These are phyloP conservation scores for Periophthalmodon schlosseri DNA, from an alignment of 2,113 vertebrate species.

Conservation along the genomic window DNA sequence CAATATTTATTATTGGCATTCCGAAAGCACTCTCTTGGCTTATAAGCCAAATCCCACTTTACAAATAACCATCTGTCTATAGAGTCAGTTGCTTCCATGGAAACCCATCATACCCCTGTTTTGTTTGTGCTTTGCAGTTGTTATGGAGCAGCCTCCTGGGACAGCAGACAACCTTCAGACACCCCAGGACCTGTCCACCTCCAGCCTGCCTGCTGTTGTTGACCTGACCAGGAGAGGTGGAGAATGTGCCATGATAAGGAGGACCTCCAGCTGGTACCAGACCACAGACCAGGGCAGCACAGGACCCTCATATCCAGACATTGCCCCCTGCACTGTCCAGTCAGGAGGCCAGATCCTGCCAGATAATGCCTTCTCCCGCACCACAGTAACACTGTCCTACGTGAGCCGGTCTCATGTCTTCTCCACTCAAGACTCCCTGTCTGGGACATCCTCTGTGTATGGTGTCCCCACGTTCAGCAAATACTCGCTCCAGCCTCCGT, in stretches of 20 bases:
- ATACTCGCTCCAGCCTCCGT: slow-evolving; percentile 61
- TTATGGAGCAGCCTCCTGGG: slow-evolving; percentile 79
- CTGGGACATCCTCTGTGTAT: slow-evolving; percentile 57
- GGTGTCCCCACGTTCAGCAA: slow-evolving; percentile 63
- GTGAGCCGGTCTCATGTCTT: slow-evolving; percentile 79
- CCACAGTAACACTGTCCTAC: slow-evolving; percentile 80
- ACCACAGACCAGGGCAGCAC: slow-evolving; percentile 50
- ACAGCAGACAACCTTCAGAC: slow-evolving; percentile 69
- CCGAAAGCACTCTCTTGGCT: no score
- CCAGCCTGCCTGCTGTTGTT: slow-evolving; percentile 62
- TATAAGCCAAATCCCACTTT: neutral
- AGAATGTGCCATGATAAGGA: slow-evolving; percentile 65
- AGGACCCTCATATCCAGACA: slow-evolving; percentile 56
- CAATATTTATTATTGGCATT: no score
- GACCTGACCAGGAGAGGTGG: slow-evolving; percentile 69
- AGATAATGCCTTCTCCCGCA: slow-evolving; percentile 77
- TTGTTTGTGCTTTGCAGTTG: slow-evolving; percentile 43
- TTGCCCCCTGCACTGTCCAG: slow-evolving; percentile 48
- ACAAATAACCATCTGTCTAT: neutral
- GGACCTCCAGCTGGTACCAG: slow-evolving; percentile 66
- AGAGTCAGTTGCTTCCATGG: neutral
- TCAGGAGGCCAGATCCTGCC: slow-evolving; percentile 73
- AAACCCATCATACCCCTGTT: neutral
- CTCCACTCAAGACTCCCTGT: slow-evolving; percentile 56
- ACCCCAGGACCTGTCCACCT: slow-evolving; percentile 74